Conservation (phyloP, 2,888 invertebrate species). For the Drosophila mettleri region DNA sequence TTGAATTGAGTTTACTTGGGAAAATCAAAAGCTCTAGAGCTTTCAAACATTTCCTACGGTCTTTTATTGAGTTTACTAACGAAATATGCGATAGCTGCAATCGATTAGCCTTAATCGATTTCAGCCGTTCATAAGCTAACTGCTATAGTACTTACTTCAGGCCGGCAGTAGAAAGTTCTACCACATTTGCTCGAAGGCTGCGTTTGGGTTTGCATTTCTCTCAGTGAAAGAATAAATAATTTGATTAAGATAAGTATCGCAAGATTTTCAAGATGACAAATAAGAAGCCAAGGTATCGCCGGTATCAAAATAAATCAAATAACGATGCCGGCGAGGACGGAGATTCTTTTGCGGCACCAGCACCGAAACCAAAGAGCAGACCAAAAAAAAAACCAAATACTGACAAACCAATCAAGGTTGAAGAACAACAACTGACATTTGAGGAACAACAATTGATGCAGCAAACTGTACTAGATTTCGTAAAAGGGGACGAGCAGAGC, state of each 20-base stretch:
- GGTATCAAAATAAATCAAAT: slow-evolving; percentile 1
- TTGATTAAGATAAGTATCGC: not conserved
- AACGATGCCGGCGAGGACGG: not conserved
- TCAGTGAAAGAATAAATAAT: not conserved
- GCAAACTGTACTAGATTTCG: slow-evolving; percentile 64
- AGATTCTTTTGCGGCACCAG: not conserved
- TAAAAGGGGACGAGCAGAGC: slow-evolving; percentile 54
- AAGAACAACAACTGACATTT: not conserved
- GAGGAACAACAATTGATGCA: slow-evolving; percentile 43
- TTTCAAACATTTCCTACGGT: not conserved
- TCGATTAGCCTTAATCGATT: slow-evolving; percentile 8
- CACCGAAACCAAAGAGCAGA: slow-evolving; percentile 15
- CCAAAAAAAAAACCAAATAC: slow-evolving; percentile 10
- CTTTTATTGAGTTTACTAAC: slow-evolving; percentile 2
- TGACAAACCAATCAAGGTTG: not conserved
- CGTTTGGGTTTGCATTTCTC: not conserved
- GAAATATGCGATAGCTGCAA: slow-evolving; percentile 16
- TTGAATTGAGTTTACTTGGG: not conserved
- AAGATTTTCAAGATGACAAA: slow-evolving; percentile 9
- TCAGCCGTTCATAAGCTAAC: not conserved
- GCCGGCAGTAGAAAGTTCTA: not conserved
- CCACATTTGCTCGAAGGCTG: not conserved
- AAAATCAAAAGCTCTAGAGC: slow-evolving; percentile 13
- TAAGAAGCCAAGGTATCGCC: slow-evolving; percentile 7
- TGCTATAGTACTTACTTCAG: not conserved